These are phyloP conservation scores for Tanypteryx hageni DNA, from an alignment of 2,888 invertebrate genomes.

Conservation along the genomic window DNA sequence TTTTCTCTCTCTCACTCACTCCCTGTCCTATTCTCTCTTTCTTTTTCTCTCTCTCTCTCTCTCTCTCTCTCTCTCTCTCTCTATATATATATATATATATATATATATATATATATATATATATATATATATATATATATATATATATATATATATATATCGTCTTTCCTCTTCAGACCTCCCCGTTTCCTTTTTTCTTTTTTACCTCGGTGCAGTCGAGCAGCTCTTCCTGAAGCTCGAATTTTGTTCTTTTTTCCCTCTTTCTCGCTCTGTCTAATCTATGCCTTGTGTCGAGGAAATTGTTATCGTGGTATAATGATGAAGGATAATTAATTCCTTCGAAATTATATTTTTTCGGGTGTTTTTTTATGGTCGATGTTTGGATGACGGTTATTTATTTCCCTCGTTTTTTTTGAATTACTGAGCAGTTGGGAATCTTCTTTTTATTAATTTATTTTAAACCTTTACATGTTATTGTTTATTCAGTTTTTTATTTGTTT, in stretches of 20 bases:
- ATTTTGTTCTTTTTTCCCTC: slow-evolving; percentile 14
- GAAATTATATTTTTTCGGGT: neutral
- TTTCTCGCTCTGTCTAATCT: neutral
- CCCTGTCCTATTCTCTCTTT: neutral
- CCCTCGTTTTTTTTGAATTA: too few species aligned
- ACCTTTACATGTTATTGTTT: too few species aligned
- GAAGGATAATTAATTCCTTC: slow-evolving; percentile 36
- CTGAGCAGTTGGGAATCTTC: too few species aligned
- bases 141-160: neutral
- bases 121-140: too few species aligned
- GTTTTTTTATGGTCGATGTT: neutral
- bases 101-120: too few species aligned
- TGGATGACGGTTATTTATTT: too few species aligned
- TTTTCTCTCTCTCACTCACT: neutral
- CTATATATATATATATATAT: too few species aligned
- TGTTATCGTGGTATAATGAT: slow-evolving; percentile 47
- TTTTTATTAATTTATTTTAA: too few species aligned
- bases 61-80: too few species aligned
- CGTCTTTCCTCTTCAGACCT: neutral
- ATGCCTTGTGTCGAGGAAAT: neutral
- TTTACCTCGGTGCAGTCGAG: slow-evolving; percentile 44
- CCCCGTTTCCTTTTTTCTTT: neutral
- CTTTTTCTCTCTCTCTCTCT: too few species aligned
- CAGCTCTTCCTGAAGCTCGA: slow-evolving; percentile 27
- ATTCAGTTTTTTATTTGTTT: too few species aligned